These are phyloP conservation scores for Climacteris rufus DNA, from an alignment of 2,113 vertebrate genomes.

Conservation along the genomic window DNA sequence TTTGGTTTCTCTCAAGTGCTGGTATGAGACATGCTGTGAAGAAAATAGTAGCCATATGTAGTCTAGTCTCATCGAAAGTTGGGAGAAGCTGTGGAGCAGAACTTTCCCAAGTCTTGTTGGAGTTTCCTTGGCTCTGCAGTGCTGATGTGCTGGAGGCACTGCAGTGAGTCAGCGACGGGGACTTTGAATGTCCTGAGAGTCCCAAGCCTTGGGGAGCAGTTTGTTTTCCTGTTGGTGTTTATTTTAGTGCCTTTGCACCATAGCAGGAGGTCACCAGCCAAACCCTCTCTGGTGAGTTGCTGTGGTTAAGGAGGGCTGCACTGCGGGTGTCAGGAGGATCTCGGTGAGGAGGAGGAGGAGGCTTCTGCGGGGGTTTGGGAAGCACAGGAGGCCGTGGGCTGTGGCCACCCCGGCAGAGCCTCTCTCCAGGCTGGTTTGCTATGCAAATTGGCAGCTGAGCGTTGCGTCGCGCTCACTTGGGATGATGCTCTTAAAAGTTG, in stretches of 20 bases:
- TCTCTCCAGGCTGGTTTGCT: not conserved
- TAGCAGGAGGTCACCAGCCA: accelerated
- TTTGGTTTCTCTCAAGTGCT: not conserved
- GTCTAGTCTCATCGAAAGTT: not conserved
- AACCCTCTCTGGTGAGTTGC: accelerated
- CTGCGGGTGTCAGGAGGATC: not conserved
- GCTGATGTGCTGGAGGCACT: not conserved
- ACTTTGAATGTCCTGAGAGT: not conserved
- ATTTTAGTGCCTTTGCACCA: not conserved
- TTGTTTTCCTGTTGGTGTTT: not conserved
- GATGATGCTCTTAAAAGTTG: conserved; percentile 58
- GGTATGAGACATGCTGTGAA: not conserved
- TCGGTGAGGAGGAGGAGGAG: not conserved
- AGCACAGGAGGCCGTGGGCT: not conserved
- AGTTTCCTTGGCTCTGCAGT: not conserved
- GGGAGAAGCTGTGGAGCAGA: not conserved
- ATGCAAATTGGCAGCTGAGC: conserved; percentile 28
- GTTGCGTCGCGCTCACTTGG: conserved; percentile 14
- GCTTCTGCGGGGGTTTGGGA: not conserved
- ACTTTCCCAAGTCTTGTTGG: not conserved
- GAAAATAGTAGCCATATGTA: not conserved
- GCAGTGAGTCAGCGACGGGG: not conserved
- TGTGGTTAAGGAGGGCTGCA: accelerated
- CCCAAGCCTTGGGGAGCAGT: not conserved
- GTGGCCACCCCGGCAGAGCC: conserved; percentile 7